Conservation (phyloP, 2,888 invertebrate genomes). For the Cantharis rufa region DNA sequence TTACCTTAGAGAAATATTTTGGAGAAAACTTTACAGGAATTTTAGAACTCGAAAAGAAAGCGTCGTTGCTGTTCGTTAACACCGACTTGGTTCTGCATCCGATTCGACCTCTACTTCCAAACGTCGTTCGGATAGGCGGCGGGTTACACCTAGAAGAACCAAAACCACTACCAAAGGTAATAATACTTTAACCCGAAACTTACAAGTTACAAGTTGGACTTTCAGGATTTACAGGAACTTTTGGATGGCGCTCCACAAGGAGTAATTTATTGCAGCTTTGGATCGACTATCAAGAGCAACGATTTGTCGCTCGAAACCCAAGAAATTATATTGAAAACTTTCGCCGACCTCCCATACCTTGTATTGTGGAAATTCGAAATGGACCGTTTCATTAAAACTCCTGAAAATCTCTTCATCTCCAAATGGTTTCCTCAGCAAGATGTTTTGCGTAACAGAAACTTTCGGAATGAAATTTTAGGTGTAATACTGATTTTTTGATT, state of each 20-base stretch:
- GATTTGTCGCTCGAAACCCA: background rate
- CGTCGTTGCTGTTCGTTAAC: background rate
- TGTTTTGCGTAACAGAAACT: background rate
- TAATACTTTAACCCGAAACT: background rate
- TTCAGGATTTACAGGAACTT: background rate
- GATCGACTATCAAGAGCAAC: background rate
- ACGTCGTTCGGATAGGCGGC: background rate
- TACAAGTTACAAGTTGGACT: background rate
- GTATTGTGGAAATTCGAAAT: constrained; percentile 3
- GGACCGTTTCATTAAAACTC: background rate
- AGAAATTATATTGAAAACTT: background rate
- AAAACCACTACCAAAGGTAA: constrained; percentile 2
- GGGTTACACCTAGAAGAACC: background rate
- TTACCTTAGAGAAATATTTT: background rate
- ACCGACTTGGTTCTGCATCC: background rate
- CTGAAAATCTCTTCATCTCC: background rate
- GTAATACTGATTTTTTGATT: background rate
- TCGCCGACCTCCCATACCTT: background rate
- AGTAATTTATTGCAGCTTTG: background rate
- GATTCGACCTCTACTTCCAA: background rate
- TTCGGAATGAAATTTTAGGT: background rate
- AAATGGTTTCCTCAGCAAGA: background rate
- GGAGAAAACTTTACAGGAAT: background rate
- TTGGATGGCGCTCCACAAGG: background rate
- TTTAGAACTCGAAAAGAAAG: background rate